Evolutionary conservation across 2,888 invertebrate species (phyloP), one percentile per base, ranked within the genome.

Genomic region (Agrotis clavis): DNA sequence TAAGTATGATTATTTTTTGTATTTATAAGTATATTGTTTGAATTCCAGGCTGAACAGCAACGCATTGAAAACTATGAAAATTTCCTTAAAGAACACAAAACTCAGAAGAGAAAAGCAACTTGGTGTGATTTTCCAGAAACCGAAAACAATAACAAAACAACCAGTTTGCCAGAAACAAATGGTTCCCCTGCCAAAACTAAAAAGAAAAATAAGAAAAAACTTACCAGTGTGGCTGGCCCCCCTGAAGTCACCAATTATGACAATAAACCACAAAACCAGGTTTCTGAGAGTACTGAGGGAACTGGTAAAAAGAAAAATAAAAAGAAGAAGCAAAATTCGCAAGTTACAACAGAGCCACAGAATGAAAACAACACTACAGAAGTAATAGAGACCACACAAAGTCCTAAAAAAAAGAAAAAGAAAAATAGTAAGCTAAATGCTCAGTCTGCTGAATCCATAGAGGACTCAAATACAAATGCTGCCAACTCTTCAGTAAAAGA

Each of bases 121-220:
- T 97, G 97, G 97, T 97, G 97, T 88, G 96, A 97, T 73, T 97
- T 97, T 91, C 96, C 97, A 45, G 94, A 95, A 84, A 61, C 30
- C 59, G 66, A 77, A 68, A 67, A 7, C 9, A 75, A 35, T 45
- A 65, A 72, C 56, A 50, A 47, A 64, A 54, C 19, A 47, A 57
- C 13, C 59, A 78, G 67, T 62, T 14, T 59, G 35, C 18, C 59
- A 4, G 56, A 62, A 19, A 77, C 69, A 51, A 74, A 76, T 67
- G 84, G 71, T 35, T 48, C 83, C 50, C 41, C 74, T 7, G 25
- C 68, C 9, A 87, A 87, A 79, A 87, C 77, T 61, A 87, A 88
- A 74, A 90, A 90, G 73, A 88, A 89, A 81, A 87, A 81, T 53
- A 87, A 86, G 67, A 86, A 84, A 53, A 86, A 84, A 45, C 45